Percentiles rank a stretch among this genome's conserved stretches.
These are phyloP conservation scores for Prochilodus magdalenae DNA, from an alignment of 2,113 vertebrate genomes.

Conservation along the genomic window DNA sequence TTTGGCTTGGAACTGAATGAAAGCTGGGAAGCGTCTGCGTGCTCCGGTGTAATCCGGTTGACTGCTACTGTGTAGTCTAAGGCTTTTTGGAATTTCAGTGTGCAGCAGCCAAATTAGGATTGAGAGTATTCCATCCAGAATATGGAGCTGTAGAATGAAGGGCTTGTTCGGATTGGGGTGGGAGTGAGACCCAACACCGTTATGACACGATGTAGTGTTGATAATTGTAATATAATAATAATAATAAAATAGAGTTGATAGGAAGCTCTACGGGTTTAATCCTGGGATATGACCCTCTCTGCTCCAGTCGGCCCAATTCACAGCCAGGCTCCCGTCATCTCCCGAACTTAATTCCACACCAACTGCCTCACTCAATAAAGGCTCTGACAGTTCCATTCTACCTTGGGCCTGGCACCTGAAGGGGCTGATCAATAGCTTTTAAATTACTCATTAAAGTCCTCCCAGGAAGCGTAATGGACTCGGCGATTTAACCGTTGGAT, in stretches of 20 bases:
- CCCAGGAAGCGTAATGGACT: slow-evolving; percentile 54
- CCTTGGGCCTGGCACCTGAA: slow-evolving; percentile 27
- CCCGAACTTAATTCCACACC: slow-evolving; percentile 28
- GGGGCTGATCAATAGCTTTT: slow-evolving; percentile 52
- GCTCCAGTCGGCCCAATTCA: slow-evolving; percentile 4
- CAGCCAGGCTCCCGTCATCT: slow-evolving; percentile 15
- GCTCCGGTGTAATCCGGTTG: too few relatives aligned
- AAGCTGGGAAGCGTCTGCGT: too few relatives aligned
- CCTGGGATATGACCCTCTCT: not conserved
- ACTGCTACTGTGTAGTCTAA: too few relatives aligned
- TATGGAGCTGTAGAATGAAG: too few relatives aligned
- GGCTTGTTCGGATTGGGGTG: too few relatives aligned
- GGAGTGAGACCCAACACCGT: not conserved
- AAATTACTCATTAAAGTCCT: slow-evolving; percentile 52
- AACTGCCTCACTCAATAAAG: slow-evolving; percentile 40
- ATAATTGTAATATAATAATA: too few relatives aligned
- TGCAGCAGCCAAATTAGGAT: too few relatives aligned
- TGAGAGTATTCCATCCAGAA: too few relatives aligned
- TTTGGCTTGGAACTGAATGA: too few relatives aligned
- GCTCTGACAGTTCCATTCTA: slow-evolving; percentile 35
- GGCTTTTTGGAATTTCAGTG: too few relatives aligned
- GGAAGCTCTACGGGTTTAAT: slow-evolving; percentile 3
- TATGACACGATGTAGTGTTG: not conserved
- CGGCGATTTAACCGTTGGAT: slow-evolving; percentile 41
- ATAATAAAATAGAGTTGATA: not conserved